Evolutionary conservation across 1,140 invertebrate genomes (phyloP).

Genomic region (Ephestia elutella): DNA sequence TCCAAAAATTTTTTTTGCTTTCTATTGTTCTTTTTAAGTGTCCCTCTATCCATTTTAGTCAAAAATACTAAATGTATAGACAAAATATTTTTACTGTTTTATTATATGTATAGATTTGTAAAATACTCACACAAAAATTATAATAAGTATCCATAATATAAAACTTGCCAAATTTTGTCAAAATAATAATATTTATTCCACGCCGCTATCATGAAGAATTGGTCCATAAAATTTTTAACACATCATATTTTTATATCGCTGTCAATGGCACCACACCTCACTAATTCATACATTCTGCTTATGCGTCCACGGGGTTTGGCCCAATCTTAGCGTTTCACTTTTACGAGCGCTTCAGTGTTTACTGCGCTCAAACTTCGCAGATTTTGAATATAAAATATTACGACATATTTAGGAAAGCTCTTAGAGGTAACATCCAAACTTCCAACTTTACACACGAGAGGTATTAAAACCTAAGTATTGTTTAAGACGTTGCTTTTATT

Average conservation of each 20-base stretch:
- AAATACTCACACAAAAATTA: too few species aligned
- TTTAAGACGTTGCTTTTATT: not conserved
- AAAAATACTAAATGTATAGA: too few species aligned
- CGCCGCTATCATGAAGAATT: too few species aligned
- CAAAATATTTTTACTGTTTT: too few species aligned
- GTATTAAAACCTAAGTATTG: not conserved
- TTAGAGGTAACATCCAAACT: constrained; percentile 1
- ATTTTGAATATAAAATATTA: constrained; percentile 3
- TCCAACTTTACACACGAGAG: not conserved
- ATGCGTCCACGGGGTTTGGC: not conserved
- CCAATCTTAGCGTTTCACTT: constrained; percentile 2
- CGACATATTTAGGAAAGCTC: constrained; percentile 4
- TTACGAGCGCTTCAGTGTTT: not conserved
- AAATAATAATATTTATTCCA: too few species aligned
- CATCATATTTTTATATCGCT: not conserved
- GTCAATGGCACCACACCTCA: not conserved
- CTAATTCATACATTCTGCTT: not conserved
- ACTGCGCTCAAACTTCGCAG: not conserved
- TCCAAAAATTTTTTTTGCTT: too few species aligned
- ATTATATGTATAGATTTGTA: too few species aligned
- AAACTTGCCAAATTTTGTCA: too few species aligned
- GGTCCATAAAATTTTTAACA: too few species aligned
- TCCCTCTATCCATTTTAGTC: too few species aligned
- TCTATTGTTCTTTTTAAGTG: too few species aligned
- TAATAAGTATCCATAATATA: too few species aligned